Percentiles rank a stretch among this genome's conserved stretches.
Conservation (phyloP, 2,888 invertebrate species). For the Scaptomyza cyrtandrae region DNA sequence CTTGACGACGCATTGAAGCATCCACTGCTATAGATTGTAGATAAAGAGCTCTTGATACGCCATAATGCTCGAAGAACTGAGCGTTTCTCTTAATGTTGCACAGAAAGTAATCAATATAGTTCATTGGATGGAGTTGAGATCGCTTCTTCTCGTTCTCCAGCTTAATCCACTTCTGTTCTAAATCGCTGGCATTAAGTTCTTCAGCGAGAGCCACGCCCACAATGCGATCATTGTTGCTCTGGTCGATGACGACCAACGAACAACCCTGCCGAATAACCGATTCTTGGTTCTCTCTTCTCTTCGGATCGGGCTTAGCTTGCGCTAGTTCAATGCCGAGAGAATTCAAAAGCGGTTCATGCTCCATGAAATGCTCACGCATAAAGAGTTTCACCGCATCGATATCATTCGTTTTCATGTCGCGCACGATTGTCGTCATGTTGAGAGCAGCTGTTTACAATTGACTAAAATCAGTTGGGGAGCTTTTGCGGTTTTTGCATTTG, state of each 20-base stretch:
- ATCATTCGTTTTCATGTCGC: slow-evolving; percentile 36
- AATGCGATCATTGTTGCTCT: slow-evolving; percentile 28
- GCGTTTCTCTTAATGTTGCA: slow-evolving; percentile 64
- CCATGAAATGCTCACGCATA: slow-evolving; percentile 46
- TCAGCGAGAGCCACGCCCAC: slow-evolving; percentile 50
- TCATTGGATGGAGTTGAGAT: slow-evolving; percentile 31
- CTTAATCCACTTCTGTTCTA: slow-evolving; percentile 39
- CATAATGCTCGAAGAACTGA: slow-evolving; percentile 50
- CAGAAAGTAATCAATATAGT: slow-evolving; percentile 60
- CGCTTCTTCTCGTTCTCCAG: slow-evolving; percentile 5
- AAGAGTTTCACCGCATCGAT: slow-evolving; percentile 34
- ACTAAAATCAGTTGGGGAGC: slow-evolving; percentile 62
- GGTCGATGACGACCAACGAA: slow-evolving; percentile 55
- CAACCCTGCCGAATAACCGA: slow-evolving; percentile 37
- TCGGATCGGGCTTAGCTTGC: background rate
- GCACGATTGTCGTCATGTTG: slow-evolving; percentile 35
- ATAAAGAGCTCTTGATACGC: slow-evolving; percentile 52
- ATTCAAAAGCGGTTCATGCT: slow-evolving; percentile 47
- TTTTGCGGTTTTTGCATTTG: background rate
- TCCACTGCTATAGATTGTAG: slow-evolving; percentile 57
- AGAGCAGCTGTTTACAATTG: background rate
- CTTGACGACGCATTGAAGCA: slow-evolving; percentile 47
- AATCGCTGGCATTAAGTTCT: slow-evolving; percentile 24
- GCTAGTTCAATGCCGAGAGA: slow-evolving; percentile 27
- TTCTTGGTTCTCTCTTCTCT: slow-evolving; percentile 16